Evolutionary conservation across 2,888 invertebrate species (phyloP), one percentile per base, ranked within the genome.

Genomic region (Monochamus alternatus): DNA sequence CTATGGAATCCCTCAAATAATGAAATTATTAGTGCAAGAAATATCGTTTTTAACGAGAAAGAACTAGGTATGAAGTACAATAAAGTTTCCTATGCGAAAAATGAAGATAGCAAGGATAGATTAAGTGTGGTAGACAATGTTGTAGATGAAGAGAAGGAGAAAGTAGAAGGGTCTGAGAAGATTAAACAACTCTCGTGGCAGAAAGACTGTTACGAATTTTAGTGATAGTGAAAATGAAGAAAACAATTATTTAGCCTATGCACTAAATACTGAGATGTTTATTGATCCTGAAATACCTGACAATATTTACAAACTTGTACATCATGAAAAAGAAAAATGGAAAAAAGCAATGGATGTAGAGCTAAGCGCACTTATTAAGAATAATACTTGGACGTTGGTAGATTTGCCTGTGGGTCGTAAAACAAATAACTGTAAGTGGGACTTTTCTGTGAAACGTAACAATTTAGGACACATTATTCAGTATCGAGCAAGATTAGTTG

Each of bases 1-100:
- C 77, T 87, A 65, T 86, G 81, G 81, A 80, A 85, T 77, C 65
- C 80, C 38, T 81, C 84, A 79, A 76, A 68, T 78, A 78, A 81
- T 74, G 84, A 84, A 60, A 84, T 77, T 4, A 51, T 68, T 2
- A 64, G 51, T 31, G 75, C 55, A 51, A 75, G 69, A 38, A 51
- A 77, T 38, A 70, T 77, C 22, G 66, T 76, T 60, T 77, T 74
- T 78, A 69, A 85, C 22, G 84, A 77, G 55, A 5, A 55, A 7
- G 14, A 55, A 12, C 0, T 3, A 12, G 9, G 12, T 47, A 10
- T 8, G 3, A 12, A 9, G 9, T 47, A 47, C 10, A 47, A 12
- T 12, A 5, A 47, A 9, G 47, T 47, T 47, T 12, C 1, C 22
- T 22, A 14, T 5, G 22, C 8, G 22, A 14, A 55, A 55, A n/a